Evolutionary conservation across 2,113 vertebrate species (phyloP).

Genomic region (Potamarius usumacintae): DNA sequence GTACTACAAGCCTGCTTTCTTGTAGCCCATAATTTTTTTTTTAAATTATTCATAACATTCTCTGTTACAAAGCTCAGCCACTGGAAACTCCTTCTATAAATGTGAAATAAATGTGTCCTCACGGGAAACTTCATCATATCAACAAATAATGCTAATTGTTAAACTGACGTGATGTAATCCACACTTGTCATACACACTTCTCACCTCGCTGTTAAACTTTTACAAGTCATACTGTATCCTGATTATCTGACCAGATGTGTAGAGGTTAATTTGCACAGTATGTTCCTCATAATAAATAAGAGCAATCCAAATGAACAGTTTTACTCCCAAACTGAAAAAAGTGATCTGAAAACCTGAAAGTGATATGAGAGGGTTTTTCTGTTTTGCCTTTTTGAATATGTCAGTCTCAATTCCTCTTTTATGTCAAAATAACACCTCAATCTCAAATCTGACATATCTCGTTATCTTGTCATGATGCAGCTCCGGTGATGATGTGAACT

Average conservation of each 20-base stretch:
- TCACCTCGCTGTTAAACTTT: not conserved
- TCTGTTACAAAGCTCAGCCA: not conserved
- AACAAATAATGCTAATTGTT: not conserved
- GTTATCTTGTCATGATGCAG: not conserved
- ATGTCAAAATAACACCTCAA: slow-evolving; percentile 42
- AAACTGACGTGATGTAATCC: not conserved
- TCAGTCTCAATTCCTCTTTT: slow-evolving; percentile 65
- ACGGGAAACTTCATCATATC: not conserved
- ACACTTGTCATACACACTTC: not conserved
- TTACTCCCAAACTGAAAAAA: slow-evolving; percentile 53
- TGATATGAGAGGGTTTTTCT: slow-evolving; percentile 67
- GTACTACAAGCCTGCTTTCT: too few species aligned
- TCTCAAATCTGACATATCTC: slow-evolving; percentile 17
- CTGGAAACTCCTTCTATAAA: not conserved
- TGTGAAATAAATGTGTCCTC: not conserved
- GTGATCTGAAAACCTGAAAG: slow-evolving; percentile 55
- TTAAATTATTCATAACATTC: not conserved
- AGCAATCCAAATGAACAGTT: slow-evolving; percentile 17
- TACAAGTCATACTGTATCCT: not conserved
- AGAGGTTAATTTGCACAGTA: not conserved
- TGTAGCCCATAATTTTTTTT: too few species aligned
- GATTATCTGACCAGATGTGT: not conserved
- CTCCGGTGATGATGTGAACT: not conserved
- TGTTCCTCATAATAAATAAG: not conserved
- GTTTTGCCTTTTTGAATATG: slow-evolving; percentile 62